Base-by-base conservation (phyloP, 2,888 invertebrate genomes). In the Epinotia bilunana region DNA sequence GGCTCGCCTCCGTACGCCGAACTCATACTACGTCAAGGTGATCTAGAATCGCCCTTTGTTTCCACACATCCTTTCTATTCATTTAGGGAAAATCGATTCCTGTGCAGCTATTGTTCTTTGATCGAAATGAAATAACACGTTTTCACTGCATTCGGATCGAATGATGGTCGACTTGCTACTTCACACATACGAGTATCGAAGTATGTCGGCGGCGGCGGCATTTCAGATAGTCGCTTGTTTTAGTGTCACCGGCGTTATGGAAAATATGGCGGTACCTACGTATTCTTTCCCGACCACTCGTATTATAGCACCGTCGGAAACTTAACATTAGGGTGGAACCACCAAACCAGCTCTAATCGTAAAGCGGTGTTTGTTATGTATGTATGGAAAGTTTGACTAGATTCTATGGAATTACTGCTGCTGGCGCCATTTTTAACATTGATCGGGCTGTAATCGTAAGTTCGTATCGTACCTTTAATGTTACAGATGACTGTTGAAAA, bases 51-150 rank as follows among this genome's bases (percentile, higher is more conserved):
- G 71, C 43, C 76, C 58, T 64, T 77, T 77, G 77, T 73, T 76
- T 76, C 43, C 60, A 71, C 60, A 71, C 70, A 73, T 72, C 64
- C 72, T 65, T 64, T 65, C 74, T 64, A 62, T 77, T 71, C 73
- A 74, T 77, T 77, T 67, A 64, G 55, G 23, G 70, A 46, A 67
- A 77, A 74, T 76, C 55, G 72, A 76, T 73, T 77, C 70, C 55
- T 63, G 62, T 72, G 72, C 62, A 39, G 28, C 67, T 58, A 76
- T 76, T 77, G 76, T 77, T 76, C 63, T 68, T 73, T 61, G 63
- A 74, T 74, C 60, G 60, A 73, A 77, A 76, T 62, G 68, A 74
- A 76, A 74, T 76, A 67, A 74, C 49, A 16, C 18, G 60, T 60
- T 73, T 57, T 61, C 55, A 57, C 18, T 49, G 49, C 49, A 53